These are phyloP conservation scores for Hyalella azteca DNA, from an alignment of 2,888 invertebrate species.

Conservation along the genomic window DNA sequence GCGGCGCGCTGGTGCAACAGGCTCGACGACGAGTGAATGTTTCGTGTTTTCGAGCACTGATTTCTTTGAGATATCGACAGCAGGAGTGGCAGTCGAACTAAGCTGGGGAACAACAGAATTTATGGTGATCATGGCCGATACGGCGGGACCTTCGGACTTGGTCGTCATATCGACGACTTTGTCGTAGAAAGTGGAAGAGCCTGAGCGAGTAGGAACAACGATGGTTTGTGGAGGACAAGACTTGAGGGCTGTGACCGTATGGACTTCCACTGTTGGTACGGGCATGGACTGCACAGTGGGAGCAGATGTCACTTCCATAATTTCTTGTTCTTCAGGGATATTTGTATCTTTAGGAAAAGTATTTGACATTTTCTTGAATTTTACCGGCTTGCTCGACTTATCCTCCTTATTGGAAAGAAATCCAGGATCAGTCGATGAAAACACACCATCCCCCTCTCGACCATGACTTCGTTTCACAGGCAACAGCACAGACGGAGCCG, in stretches of 20 bases:
- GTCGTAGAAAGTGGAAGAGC: conserved; percentile 23
- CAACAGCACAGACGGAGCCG: neutral
- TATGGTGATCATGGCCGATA: conserved; percentile 23
- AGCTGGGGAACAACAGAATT: conserved; percentile 23
- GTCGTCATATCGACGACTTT: neutral
- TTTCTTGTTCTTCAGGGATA: conserved; percentile 25
- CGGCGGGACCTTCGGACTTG: neutral
- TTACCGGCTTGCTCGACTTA: conserved; percentile 9
- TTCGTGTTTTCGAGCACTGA: neutral
- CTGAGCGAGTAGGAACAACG: conserved; percentile 4
- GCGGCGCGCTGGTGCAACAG: neutral
- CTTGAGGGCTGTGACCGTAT: neutral
- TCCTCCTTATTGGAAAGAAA: neutral
- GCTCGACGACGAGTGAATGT: conserved; percentile 11
- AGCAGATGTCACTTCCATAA: conserved; percentile 4
- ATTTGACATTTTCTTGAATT: conserved; percentile 20
- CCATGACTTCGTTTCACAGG: conserved; percentile 10
- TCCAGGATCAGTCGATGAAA: neutral
- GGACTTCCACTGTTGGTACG: conserved; percentile 10
- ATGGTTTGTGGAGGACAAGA: conserved; percentile 14
- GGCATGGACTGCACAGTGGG: conserved; percentile 11
- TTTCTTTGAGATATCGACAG: neutral
- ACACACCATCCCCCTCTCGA: neutral
- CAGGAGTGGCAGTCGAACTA: conserved; percentile 21
- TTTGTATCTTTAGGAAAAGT: neutral